These are phyloP conservation scores for Cecidostiba fungosa DNA, from an alignment of 2,888 invertebrate species.

Conservation along the genomic window DNA sequence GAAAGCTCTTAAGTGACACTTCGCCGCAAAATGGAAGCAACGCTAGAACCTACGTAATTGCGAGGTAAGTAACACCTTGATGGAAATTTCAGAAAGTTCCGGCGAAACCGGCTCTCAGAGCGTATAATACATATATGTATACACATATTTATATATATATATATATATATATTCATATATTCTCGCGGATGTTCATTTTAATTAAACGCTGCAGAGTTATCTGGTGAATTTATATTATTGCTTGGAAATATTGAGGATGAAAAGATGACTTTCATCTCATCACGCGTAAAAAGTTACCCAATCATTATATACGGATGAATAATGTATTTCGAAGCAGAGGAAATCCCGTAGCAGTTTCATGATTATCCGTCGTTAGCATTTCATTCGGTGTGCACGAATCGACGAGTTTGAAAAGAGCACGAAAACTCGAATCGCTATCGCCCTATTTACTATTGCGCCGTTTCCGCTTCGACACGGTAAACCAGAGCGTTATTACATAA, in stretches of 20 bases:
- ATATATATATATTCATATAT: background rate
- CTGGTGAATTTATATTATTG: too few relatives aligned
- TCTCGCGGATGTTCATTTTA: background rate
- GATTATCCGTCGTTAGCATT: background rate
- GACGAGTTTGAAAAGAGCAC: background rate
- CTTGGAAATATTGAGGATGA: too few relatives aligned
- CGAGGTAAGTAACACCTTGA: slow-evolving; percentile 39
- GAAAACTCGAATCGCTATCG: background rate
- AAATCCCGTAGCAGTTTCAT: background rate
- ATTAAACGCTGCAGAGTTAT: background rate
- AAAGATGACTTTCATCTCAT: too few relatives aligned
- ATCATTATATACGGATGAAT: background rate
- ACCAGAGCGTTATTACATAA: slow-evolving; percentile 23
- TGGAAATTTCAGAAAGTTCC: slow-evolving; percentile 30
- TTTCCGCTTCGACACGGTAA: background rate
- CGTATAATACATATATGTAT: too few relatives aligned
- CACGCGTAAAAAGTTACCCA: too few relatives aligned
- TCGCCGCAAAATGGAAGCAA: slow-evolving; percentile 44
- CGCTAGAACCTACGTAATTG: slow-evolving; percentile 35
- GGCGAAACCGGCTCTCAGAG: background rate
- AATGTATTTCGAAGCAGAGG: background rate
- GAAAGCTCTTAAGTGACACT: slow-evolving; percentile 44
- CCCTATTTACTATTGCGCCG: background rate
- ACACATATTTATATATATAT: too few relatives aligned
- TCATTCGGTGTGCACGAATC: background rate